Base-by-base conservation (phyloP, 2,113 vertebrate species). In the Procavia capensis region DNA sequence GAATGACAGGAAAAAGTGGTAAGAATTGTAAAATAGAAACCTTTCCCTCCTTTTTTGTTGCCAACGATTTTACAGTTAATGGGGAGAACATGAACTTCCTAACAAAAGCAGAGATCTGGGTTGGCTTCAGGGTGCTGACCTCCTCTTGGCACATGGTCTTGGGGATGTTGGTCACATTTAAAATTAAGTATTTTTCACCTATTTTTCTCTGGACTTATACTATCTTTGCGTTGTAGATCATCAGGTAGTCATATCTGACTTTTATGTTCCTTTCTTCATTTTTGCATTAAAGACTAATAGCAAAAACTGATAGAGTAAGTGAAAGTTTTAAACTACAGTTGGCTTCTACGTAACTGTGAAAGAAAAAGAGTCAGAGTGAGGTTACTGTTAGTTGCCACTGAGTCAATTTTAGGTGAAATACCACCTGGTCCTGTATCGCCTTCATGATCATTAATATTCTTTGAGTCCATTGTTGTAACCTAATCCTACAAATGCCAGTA, bases 1-100 rank as follows among this genome's bases (percentile, higher is more conserved):
- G 14, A 24, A 20, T 9, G 16, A 25, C 22, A 79, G 24, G 34
- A 5, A n/a, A 39, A 41, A 39, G 80, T 27, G 3, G 16, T 24
- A 70, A 85, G 20, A 31, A 34, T 36, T 39, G 45, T 24, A 41
- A 64, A 72, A 11, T 10, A 34, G 7, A 76, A 45, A 4, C 7
- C 13, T 74, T 45, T 34, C 54, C 14, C 17, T 25, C 4, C 17
- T 50, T 50, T 70, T 90, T 70, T 75, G 45, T 43, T 76, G 75
- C 59, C 89, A 95, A 59, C 16, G 14, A 24, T 70, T 91, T 94
- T 80, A 20, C n/a, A 25, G 70, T 84, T 70, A 91, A 79, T 20
- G 31, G 43, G 4, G 29, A 88, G 89, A 92, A 94, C 34, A 88
- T 10, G 20, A 27, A 81, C 64, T 94, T 94, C 95, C 76, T 81